Conservation (phyloP, 1,140 invertebrate genomes). For the Drosophila subobscura region DNA sequence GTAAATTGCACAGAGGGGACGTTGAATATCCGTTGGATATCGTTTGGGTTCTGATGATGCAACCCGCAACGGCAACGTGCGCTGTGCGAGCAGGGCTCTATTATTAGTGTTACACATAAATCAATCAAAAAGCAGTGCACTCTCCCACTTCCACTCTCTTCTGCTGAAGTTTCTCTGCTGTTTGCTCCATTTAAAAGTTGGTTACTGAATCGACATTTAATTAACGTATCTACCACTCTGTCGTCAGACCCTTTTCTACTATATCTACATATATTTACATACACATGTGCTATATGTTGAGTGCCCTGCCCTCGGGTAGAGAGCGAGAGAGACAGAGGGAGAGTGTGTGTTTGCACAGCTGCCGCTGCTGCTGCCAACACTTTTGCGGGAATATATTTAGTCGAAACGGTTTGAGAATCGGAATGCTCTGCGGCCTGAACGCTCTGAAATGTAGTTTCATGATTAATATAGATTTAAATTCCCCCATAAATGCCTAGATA, state of each 20-base stretch:
- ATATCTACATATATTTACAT: not conserved
- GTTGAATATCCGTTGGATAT: no score
- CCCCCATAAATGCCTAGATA: conserved; percentile 19
- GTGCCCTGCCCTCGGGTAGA: conserved; percentile 10
- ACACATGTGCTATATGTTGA: no score
- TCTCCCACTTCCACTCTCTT: not conserved
- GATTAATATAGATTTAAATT: conserved; percentile 48
- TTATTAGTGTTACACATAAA: conserved; percentile 16
- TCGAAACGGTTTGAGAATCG: conserved; percentile 10
- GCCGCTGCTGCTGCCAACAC: conserved; percentile 13
- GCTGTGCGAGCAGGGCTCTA: no score
- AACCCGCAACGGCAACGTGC: no score
- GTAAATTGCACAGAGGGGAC: no score
- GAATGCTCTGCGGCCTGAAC: conserved; percentile 14
- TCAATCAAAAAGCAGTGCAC: conserved; percentile 18
- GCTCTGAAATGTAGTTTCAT: conserved; percentile 45
- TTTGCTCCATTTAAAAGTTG: conserved; percentile 18
- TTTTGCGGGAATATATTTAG: conserved; percentile 28
- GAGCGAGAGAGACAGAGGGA: no score
- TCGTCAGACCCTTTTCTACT: conserved; percentile 14
- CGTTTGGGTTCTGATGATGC: no score
- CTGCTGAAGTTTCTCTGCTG: conserved; percentile 9
- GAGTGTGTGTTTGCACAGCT: conserved; percentile 37
- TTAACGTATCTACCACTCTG: conserved; percentile 41
- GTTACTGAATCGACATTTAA: conserved; percentile 44